Percentiles rank a stretch among this genome's conserved stretches.
Evolutionary conservation across 2,113 vertebrate genomes (phyloP).

Genomic region (Thalassoma bifasciatum): DNA sequence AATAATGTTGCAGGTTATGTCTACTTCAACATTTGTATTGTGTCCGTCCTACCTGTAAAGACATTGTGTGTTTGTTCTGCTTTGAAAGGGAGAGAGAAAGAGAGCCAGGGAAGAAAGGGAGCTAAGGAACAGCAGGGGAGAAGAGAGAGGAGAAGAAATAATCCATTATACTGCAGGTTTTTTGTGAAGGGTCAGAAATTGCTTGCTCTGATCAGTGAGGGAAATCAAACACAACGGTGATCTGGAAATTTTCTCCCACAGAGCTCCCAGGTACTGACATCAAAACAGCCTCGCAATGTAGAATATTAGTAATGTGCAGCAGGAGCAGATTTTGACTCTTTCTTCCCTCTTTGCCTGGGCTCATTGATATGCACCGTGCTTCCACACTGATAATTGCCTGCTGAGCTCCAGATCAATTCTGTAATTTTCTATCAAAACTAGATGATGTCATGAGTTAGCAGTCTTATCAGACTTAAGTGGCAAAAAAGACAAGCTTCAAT

Average conservation of each 20-base stretch:
- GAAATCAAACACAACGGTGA: slow-evolving; percentile 63
- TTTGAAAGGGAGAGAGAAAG: slow-evolving; percentile 9
- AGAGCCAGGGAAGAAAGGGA: slow-evolving; percentile 7
- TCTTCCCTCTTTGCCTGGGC: not conserved
- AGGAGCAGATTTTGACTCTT: slow-evolving; percentile 17
- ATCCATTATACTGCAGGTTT: slow-evolving; percentile 45
- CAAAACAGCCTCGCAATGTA: slow-evolving; percentile 42
- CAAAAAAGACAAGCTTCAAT: not conserved
- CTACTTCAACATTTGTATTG: slow-evolving; percentile 32
- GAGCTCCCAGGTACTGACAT: slow-evolving; percentile 44
- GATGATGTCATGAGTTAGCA: slow-evolving; percentile 52
- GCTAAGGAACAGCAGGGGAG: slow-evolving; percentile 1
- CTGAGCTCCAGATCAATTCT: slow-evolving; percentile 74
- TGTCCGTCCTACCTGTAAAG: slow-evolving; percentile 20
- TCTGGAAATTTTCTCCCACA: slow-evolving; percentile 48
- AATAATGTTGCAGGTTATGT: slow-evolving; percentile 17
- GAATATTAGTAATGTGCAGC: slow-evolving; percentile 51
- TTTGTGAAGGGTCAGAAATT: slow-evolving; percentile 70
- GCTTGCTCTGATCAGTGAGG: slow-evolving; percentile 64
- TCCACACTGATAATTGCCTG: slow-evolving; percentile 67
- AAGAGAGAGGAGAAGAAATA: slow-evolving; percentile 44
- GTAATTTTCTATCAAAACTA: slow-evolving; percentile 72
- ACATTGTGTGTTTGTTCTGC: slow-evolving; percentile 17
- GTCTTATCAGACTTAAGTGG: slow-evolving; percentile 23
- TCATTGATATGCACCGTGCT: slow-evolving; percentile 66